Conservation (phyloP, 2,797 vertebrate species). For the Yasuhikotakia modesta region DNA sequence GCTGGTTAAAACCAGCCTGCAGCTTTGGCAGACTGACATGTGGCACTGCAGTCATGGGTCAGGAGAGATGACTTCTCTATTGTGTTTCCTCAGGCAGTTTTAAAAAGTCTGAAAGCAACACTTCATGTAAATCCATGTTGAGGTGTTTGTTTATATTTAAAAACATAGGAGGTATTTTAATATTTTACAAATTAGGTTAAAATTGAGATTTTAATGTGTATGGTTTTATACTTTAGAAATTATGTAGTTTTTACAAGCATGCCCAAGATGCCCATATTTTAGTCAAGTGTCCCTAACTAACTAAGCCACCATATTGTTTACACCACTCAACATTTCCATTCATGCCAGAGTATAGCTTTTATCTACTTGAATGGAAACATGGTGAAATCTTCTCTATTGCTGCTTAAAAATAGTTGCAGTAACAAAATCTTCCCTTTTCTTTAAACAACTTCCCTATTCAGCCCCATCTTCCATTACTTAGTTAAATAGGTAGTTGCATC, state of each 20-base stretch:
- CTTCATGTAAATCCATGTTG: not conserved
- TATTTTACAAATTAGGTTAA: not conserved
- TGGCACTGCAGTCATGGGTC: constrained; percentile 14
- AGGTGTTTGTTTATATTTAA: constrained; percentile 1
- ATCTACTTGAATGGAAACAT: no score
- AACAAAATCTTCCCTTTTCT: no score
- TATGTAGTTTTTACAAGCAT: no score
- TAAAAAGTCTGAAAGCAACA: not conserved
- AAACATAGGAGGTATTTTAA: not conserved
- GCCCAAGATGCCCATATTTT: not conserved
- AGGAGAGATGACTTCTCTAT: not conserved
- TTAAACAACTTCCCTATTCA: no score
- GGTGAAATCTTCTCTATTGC: no score
- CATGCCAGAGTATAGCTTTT: no score
- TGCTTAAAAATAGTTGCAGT: no score
- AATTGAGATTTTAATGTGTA: not conserved
- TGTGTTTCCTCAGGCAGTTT: not conserved
- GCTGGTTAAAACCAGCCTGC: constrained; percentile 40
- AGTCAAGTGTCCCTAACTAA: not conserved
- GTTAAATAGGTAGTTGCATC: no score
- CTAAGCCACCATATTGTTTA: not conserved
- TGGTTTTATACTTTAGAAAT: no score
- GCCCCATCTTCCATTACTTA: no score
- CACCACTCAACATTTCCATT: no score
- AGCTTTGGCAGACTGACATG: constrained; percentile 10